phyloP scores from a whole-genome alignment of 2,797 vertebrate species.

The Galagoides demidoff region DNA sequence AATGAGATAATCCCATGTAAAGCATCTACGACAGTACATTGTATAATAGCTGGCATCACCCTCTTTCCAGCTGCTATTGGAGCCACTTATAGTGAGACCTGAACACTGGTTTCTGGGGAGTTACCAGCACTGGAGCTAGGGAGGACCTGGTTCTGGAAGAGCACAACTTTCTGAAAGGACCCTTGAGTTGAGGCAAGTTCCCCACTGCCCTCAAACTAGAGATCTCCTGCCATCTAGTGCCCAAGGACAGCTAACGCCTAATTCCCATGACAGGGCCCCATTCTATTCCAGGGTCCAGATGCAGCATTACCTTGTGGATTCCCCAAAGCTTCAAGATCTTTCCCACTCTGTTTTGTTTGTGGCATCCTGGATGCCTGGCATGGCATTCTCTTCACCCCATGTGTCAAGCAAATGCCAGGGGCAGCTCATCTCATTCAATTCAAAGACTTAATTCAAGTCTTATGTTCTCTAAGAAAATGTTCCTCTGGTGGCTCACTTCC shows the following conservation, averaged over 20 bases:
- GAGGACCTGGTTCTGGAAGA: neutral
- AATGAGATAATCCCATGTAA: neutral
- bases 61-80: neutral
- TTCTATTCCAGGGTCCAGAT: no score
- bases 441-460: neutral
- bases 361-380: no score
- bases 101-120: neutral
- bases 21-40: neutral
- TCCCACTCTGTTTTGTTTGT: neutral
- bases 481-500: neutral
- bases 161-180: neutral
- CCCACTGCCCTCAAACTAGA: neutral
- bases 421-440: neutral
- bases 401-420: neutral
- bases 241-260: neutral
- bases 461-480: neutral
- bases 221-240: constrained; percentile 64
- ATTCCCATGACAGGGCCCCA: neutral
- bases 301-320: no score
- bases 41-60: neutral
- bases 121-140: neutral
- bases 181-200: neutral
- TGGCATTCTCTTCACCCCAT: no score
- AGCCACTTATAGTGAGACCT: neutral
- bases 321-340: neutral